Evolutionary conservation across 2,888 invertebrate genomes (phyloP).

Genomic region (Myathropa florea): DNA sequence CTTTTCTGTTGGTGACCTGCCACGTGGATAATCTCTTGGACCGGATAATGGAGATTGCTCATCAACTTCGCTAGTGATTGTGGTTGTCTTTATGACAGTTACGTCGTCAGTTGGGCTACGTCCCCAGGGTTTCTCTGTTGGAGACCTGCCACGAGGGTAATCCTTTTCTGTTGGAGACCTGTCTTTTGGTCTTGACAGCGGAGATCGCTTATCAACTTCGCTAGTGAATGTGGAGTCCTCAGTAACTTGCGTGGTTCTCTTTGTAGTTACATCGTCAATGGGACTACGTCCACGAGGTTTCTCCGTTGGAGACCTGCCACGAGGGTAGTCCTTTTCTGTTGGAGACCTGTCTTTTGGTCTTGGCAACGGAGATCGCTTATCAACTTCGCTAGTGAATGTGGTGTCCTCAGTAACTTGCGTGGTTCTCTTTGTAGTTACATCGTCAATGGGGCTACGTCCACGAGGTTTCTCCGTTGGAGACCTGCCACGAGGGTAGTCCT

Average conservation of each 20-base stretch:
- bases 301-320: conserved; percentile 3
- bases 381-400: background rate
- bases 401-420: background rate
- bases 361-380: background rate
- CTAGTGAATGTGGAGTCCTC: background rate
- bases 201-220: background rate
- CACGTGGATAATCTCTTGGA: conserved; percentile 4
- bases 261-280: background rate
- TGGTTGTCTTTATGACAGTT: background rate
- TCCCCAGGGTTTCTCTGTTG: conserved; percentile 6
- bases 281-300: conserved; percentile 10
- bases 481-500: conserved; percentile 1
- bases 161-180: background rate
- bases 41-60: background rate
- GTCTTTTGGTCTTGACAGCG: background rate
- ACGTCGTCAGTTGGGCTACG: background rate
- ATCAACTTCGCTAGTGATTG: background rate
- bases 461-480: conserved; percentile 24
- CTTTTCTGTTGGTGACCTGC: background rate
- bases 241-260: background rate
- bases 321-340: conserved; percentile 14
- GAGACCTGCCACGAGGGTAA: conserved; percentile 17
- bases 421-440: background rate
- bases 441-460: conserved; percentile 13
- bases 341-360: background rate